phyloP scores from a whole-genome alignment of 2,888 invertebrate species.

The Drosophila limbata region DNA sequence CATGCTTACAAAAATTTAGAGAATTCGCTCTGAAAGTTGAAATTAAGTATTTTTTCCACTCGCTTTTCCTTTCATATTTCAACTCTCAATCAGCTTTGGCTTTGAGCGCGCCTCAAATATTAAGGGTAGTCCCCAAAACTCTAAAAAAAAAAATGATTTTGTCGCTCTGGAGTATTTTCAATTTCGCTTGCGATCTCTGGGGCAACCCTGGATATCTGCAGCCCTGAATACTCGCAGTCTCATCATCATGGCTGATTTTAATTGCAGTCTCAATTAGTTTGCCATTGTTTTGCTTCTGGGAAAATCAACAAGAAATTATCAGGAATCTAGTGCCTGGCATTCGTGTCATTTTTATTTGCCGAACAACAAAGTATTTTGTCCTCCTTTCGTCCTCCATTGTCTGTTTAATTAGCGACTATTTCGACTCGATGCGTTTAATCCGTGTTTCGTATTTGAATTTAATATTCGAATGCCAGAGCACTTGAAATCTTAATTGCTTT shows the following conservation, averaged over 20 bases:
- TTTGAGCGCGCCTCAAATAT: no score
- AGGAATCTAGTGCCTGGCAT: conserved; percentile 1
- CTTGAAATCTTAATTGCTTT: conserved; percentile 1
- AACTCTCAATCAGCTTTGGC: no score
- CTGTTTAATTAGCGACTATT: conserved; percentile 39
- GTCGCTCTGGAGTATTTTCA: no score
- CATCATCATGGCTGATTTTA: neutral
- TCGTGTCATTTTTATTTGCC: neutral
- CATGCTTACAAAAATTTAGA: no score
- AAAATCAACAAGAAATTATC: conserved; percentile 9
- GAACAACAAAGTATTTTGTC: neutral
- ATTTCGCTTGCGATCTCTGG: no score
- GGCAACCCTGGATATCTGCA: no score
- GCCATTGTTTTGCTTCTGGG: conserved; percentile 4
- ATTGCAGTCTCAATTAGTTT: conserved; percentile 6
- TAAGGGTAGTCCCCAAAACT: no score
- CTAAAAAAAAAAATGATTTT: no score
- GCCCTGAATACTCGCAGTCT: neutral
- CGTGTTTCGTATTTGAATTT: conserved; percentile 8
- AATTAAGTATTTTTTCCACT: no score
- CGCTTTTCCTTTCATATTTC: no score
- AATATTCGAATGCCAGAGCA: conserved; percentile 19
- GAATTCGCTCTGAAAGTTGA: no score
- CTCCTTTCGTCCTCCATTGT: neutral
- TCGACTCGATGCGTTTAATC: conserved; percentile 10